phyloP scores from a whole-genome alignment of 2,797 vertebrate genomes.

The Poeciliopsis turneri region DNA sequence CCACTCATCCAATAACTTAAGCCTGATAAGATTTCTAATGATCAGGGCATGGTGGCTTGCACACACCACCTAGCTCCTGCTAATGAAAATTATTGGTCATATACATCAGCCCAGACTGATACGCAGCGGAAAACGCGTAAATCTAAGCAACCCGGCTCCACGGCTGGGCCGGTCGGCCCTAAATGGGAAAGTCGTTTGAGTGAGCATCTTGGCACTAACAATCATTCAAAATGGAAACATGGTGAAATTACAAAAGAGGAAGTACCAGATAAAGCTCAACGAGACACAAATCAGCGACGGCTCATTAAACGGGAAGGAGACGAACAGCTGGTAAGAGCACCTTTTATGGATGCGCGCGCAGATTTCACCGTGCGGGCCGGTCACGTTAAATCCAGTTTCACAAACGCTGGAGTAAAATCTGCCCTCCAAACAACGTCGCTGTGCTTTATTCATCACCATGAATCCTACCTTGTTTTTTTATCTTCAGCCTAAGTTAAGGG shows the following conservation, averaged over 20 bases:
- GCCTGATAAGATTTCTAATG: background rate
- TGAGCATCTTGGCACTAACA: background rate
- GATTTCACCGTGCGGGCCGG: background rate
- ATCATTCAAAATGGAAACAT: background rate
- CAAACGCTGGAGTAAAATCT: background rate
- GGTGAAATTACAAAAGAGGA: background rate
- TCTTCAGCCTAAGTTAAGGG: background rate
- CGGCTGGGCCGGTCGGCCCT: background rate
- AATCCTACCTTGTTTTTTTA: background rate
- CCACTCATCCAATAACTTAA: background rate
- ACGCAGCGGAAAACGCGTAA: background rate
- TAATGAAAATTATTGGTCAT: conserved; percentile 1
- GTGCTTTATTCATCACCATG: background rate
- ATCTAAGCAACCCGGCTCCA: background rate
- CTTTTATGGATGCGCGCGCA: background rate
- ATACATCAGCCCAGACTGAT: background rate
- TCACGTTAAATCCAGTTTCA: background rate
- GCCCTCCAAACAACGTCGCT: background rate
- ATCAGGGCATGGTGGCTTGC: background rate
- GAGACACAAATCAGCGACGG: background rate
- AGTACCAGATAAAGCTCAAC: background rate
- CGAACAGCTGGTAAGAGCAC: background rate
- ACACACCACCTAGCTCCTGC: background rate
- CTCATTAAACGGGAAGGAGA: background rate
- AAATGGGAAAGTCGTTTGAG: background rate